phyloP scores from a whole-genome alignment of 2,888 invertebrate species.

The Zonitis immaculata region DNA sequence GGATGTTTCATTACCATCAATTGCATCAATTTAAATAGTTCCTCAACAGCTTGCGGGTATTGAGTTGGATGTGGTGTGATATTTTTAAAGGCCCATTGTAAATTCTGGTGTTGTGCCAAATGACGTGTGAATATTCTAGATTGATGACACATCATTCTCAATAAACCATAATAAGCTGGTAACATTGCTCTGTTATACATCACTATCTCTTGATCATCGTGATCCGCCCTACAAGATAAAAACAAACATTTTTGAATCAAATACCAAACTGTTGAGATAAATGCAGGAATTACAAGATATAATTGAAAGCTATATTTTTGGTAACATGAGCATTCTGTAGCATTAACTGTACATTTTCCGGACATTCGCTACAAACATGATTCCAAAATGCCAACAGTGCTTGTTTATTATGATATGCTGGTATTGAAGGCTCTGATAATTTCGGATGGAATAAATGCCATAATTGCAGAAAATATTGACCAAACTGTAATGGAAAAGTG shows the following conservation, averaged over 20 bases:
- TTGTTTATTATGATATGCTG: constrained; percentile 94
- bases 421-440: constrained; percentile 88
- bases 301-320: constrained; percentile 94
- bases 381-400: constrained; percentile 91
- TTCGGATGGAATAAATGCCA: constrained; percentile 95
- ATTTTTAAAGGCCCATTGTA: constrained; percentile 95
- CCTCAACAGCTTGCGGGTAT: constrained; percentile 89
- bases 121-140: constrained; percentile 81
- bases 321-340: constrained; percentile 82
- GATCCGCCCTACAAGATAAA: constrained; percentile 73
- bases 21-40: constrained; percentile 84
- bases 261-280: background rate
- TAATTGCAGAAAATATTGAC: constrained; percentile 84
- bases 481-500: constrained; percentile 65
- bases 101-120: constrained; percentile 88
- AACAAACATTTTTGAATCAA: constrained; percentile 14
- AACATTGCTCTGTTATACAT: constrained; percentile 91
- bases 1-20: constrained; percentile 81
- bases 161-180: constrained; percentile 85
- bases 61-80: constrained; percentile 94
- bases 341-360: constrained; percentile 86
- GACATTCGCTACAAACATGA: constrained; percentile 86
- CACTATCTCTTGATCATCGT: constrained; percentile 93
- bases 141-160: constrained; percentile 86
- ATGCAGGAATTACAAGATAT: constrained; percentile 79